A percentile compares a stretch with the other conserved stretches of the same genome.
Evolutionary conservation across 1,140 invertebrate genomes (phyloP).

Genomic region (Halesus radiatus): DNA sequence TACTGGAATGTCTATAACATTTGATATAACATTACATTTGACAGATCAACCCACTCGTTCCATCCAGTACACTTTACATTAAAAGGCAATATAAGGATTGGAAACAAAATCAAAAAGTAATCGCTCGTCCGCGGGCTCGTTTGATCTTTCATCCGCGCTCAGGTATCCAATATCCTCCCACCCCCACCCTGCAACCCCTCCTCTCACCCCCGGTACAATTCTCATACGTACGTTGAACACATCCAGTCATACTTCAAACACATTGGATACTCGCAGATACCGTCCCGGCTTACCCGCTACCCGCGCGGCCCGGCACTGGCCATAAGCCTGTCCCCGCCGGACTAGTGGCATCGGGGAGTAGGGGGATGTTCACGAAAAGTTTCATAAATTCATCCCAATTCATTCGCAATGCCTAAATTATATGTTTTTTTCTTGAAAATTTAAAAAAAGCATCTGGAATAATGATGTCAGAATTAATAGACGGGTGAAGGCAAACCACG

Average conservation of each 20-base stretch:
- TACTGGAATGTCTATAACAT: too few species aligned
- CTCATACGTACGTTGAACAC: conserved; percentile 27
- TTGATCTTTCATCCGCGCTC: conserved; percentile 57
- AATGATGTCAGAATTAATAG: too few species aligned
- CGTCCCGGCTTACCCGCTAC: conserved; percentile 1
- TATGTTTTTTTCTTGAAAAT: too few species aligned
- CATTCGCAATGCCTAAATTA: too few species aligned
- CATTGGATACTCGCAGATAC: conserved; percentile 41
- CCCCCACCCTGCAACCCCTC: background rate
- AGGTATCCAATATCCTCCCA: conserved; percentile 55
- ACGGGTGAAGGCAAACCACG: too few species aligned
- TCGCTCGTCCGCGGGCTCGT: conserved; percentile 51
- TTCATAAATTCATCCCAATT: too few species aligned
- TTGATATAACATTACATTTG: too few species aligned
- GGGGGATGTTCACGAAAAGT: too few species aligned
- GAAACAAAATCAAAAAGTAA: conserved; percentile 52
- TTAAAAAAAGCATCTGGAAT: too few species aligned
- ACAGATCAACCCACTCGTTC: too few species aligned
- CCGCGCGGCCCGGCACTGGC: background rate
- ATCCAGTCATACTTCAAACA: conserved; percentile 34
- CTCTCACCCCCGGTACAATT: background rate
- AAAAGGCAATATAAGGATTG: conserved; percentile 47
- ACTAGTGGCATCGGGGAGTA: too few species aligned
- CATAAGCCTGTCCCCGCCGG: too few species aligned
- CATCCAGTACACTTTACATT: conserved; percentile 6